Conservation (phyloP, 2,113 vertebrate species). For the Orthonyx spaldingii region DNA sequence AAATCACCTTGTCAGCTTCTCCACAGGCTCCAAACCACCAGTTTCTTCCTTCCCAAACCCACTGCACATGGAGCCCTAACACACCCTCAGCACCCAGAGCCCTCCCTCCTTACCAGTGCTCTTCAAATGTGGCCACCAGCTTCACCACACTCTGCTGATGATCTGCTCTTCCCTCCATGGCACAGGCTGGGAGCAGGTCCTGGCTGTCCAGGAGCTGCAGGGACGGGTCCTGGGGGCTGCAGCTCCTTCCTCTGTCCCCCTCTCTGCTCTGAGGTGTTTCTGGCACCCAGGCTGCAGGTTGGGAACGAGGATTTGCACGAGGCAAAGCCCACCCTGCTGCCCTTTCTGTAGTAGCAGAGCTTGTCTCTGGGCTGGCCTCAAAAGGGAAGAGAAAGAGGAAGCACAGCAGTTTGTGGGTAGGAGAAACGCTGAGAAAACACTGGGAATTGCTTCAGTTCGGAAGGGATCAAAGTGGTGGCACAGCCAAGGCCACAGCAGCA, state of each 20-base stretch:
- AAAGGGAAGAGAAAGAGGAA: conserved; percentile 45
- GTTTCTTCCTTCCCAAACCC: background rate
- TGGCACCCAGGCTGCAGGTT: background rate
- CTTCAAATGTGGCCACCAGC: conserved; percentile 58
- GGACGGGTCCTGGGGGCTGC: background rate
- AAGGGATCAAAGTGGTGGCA: accelerated
- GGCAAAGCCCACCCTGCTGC: background rate
- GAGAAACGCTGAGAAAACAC: background rate
- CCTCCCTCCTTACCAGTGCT: conserved; percentile 46
- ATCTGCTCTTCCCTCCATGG: conserved; percentile 18
- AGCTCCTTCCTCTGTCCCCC: background rate
- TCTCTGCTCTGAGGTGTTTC: background rate
- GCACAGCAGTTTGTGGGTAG: background rate
- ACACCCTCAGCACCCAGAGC: background rate
- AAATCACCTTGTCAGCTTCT: background rate
- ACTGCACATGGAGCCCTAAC: accelerated
- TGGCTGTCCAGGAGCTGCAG: background rate
- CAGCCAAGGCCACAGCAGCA: background rate
- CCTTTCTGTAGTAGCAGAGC: background rate
- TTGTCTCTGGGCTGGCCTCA: background rate
- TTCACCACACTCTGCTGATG: background rate
- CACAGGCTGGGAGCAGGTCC: background rate
- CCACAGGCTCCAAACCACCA: background rate
- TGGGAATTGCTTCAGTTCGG: background rate
- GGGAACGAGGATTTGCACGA: background rate